Evolutionary conservation across 2,888 invertebrate species (phyloP), one percentile per base, ranked within the genome.

Genomic region (Drepana falcataria): DNA sequence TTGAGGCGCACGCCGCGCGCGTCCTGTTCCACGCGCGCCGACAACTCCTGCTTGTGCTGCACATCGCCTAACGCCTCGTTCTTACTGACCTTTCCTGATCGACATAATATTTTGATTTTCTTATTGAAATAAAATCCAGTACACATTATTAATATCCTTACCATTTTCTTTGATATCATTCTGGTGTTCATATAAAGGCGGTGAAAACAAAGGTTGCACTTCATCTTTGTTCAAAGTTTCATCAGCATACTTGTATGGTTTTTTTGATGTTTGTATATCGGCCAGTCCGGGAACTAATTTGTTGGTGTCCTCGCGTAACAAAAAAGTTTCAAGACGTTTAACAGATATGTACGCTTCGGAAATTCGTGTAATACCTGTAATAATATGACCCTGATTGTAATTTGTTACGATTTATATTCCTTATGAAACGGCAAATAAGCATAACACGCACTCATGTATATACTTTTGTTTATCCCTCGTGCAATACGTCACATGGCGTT

Each of bases 321-420:
- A 92, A 68, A 93, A 94, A 67, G 84, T 93, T 65, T 94, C 83
- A 41, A 97, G 85, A 53, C 97, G 92, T 55, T 91, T 92, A 53
- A 96, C 93, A 4, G 96, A 95, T 53, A 97, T 95, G 37, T 92
- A 82, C 0, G 95, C 94, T 87, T 97, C 97, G 0, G 96, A 95
- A 40, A 95, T 92, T 87, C 95, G 95, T 2, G 95, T 94, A 63
- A 97, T 94, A 51, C 95, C 96, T 91, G 86, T n/a, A 49, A 49
- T 9, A 4, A 21, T 37, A 37, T 5, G 37, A 37, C 3, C 3
- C 3, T 37, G 5, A 1, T 4, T 4, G 5, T 37, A 37, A 37
- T 4, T 4, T 37, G 3, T 37, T 4, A 37, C 37, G 5, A 37
- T 37, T 37, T 5, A 37, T 21, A 21, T 21, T 21, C 21, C 21